Percentiles rank a stretch among this genome's conserved stretches.
Evolutionary conservation across 2,888 invertebrate genomes (phyloP).

Genomic region (Volucella bombylans): DNA sequence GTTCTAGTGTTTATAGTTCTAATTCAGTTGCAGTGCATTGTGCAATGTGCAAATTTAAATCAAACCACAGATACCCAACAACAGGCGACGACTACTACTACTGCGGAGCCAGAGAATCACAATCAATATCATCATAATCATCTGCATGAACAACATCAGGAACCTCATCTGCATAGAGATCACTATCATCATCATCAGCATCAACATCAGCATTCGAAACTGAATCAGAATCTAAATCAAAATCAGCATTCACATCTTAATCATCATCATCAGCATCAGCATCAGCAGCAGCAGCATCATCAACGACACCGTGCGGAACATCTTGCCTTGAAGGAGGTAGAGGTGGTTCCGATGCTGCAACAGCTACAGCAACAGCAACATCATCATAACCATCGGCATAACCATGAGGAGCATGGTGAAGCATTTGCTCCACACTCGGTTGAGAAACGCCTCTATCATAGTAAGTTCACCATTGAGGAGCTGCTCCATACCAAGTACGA

Average conservation of each 20-base stretch:
- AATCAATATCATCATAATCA: slow-evolving; percentile 56
- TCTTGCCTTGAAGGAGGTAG: slow-evolving; percentile 26
- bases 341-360: slow-evolving; percentile 29
- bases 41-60: slow-evolving; percentile 60
- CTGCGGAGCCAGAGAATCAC: slow-evolving; percentile 40
- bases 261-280: slow-evolving; percentile 70
- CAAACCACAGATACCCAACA: slow-evolving; percentile 50
- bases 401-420: slow-evolving; percentile 57
- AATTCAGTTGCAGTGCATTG: slow-evolving; percentile 56
- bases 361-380: slow-evolving; percentile 66
- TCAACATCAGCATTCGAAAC: slow-evolving; percentile 55
- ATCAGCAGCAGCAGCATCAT: slow-evolving; percentile 59
- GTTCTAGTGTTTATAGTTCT: slow-evolving; percentile 56
- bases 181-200: slow-evolving; percentile 68
- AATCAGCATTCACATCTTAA: slow-evolving; percentile 55
- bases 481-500: slow-evolving; percentile 86
- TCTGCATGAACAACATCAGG: slow-evolving; percentile 41
- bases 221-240: slow-evolving; percentile 51
- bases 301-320: slow-evolving; percentile 65
- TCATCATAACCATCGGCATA: slow-evolving; percentile 71
- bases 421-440: slow-evolving; percentile 48
- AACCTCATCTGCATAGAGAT: slow-evolving; percentile 62
- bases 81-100: no score
- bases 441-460: slow-evolving; percentile 77
- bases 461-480: slow-evolving; percentile 87